These are phyloP conservation scores for Meloidogyne floridensis DNA, from an alignment of 1,140 invertebrate genomes.

Conservation along the genomic window DNA sequence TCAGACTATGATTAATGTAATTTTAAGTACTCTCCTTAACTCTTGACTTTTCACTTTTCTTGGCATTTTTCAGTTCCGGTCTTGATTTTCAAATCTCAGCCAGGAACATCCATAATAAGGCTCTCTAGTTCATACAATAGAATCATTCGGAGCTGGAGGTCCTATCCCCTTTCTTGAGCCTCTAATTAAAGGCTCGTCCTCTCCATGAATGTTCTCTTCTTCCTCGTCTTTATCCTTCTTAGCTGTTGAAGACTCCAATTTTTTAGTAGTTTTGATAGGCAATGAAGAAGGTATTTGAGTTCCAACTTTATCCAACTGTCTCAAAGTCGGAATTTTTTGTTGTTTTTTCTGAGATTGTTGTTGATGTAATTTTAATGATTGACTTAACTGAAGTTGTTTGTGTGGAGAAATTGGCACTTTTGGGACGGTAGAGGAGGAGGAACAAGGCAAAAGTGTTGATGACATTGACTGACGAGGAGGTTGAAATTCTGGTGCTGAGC, in stretches of 20 bases:
- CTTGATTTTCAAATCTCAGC: too few relatives aligned
- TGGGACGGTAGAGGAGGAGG: neutral
- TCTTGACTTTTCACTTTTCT: too few relatives aligned
- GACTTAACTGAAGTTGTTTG: constrained; percentile 13
- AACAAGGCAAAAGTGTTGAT: neutral
- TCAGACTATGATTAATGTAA: too few relatives aligned
- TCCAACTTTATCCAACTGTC: neutral
- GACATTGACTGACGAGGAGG: neutral
- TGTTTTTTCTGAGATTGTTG: neutral
- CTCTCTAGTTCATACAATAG: neutral
- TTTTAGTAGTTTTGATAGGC: neutral
- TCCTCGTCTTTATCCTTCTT: neutral
- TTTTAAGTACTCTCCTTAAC: too few relatives aligned
- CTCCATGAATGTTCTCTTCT: neutral
- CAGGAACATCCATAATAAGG: neutral
- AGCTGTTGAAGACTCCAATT: neutral
- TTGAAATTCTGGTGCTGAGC: neutral
- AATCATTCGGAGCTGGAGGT: neutral
- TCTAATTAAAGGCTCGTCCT: neutral
- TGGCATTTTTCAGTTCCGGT: too few relatives aligned
- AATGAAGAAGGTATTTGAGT: neutral
- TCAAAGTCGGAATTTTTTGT: too few relatives aligned
- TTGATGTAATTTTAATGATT: constrained; percentile 18
- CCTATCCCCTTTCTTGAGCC: neutral
- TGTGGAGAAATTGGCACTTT: constrained; percentile 26